phyloP scores from a whole-genome alignment of 2,113 vertebrate genomes.

The Hydrochoerus hydrochaeris region DNA sequence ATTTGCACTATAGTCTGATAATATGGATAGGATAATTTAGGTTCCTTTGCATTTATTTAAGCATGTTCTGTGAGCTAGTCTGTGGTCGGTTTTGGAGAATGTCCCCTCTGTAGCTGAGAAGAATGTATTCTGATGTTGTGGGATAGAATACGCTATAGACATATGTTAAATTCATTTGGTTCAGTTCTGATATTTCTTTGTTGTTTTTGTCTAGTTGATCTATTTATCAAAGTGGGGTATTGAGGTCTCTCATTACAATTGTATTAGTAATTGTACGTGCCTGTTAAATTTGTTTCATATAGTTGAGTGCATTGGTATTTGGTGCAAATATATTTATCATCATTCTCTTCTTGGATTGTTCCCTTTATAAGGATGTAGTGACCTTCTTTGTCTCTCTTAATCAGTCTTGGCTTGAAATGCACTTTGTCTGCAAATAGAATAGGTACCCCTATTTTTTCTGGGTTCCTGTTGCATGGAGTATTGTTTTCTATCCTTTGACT shows the following conservation, averaged over 20 bases:
- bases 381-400: background rate
- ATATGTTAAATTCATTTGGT: background rate
- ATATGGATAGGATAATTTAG: background rate
- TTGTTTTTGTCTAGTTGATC: background rate
- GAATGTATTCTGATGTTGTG: background rate
- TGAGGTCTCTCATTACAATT: background rate
- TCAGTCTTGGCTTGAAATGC: background rate
- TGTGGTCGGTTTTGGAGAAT: background rate
- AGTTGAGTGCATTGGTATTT: background rate
- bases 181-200: background rate
- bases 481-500: background rate
- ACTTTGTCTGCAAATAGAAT: background rate
- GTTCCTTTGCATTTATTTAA: background rate
- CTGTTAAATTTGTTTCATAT: background rate
- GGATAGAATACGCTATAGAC: background rate
- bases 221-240: background rate
- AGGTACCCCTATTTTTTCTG: background rate
- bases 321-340: background rate
- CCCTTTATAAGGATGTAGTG: background rate
- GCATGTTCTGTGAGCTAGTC: background rate
- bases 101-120: background rate
- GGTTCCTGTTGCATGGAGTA: background rate
- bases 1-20: background rate
- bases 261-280: background rate
- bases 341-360: background rate